These are phyloP conservation scores for Clusia tigrina DNA, from an alignment of 2,888 invertebrate genomes.

Conservation along the genomic window DNA sequence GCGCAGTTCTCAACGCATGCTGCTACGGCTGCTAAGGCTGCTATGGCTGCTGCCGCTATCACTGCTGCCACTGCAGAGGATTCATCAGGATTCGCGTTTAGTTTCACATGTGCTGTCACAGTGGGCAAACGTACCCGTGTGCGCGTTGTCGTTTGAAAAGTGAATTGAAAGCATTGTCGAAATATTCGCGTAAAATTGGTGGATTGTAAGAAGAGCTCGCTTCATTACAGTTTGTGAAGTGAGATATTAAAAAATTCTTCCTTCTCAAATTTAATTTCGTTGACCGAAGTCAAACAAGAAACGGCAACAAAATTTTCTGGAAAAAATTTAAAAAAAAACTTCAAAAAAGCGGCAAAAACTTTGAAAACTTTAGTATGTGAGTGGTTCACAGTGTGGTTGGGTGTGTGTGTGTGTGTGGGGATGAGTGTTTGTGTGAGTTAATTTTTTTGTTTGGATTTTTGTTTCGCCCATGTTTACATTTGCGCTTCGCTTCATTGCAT, in stretches of 20 bases:
- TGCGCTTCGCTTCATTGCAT: background rate
- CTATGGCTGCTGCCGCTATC: background rate
- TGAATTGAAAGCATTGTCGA: background rate
- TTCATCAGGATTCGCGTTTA: background rate
- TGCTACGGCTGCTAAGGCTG: background rate
- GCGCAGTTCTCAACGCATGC: background rate
- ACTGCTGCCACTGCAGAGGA: background rate
- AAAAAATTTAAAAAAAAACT: background rate
- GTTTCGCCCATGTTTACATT: background rate
- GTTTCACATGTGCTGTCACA: constrained; percentile 1
- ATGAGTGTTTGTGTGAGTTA: no score
- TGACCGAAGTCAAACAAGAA: no score
- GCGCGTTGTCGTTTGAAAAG: no score
- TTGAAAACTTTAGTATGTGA: no score
- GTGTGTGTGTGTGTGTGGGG: no score
- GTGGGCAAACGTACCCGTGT: background rate
- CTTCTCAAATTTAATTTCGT: background rate
- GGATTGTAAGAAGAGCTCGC: background rate
- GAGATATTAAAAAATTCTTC: no score
- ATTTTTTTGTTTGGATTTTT: background rate
- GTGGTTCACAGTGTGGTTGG: no score
- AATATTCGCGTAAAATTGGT: background rate
- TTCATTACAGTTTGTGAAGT: no score
- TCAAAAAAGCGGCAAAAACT: no score
- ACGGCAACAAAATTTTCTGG: background rate